Conservation (phyloP, 2,113 vertebrate species). For the Forbesichthys agassizii region DNA sequence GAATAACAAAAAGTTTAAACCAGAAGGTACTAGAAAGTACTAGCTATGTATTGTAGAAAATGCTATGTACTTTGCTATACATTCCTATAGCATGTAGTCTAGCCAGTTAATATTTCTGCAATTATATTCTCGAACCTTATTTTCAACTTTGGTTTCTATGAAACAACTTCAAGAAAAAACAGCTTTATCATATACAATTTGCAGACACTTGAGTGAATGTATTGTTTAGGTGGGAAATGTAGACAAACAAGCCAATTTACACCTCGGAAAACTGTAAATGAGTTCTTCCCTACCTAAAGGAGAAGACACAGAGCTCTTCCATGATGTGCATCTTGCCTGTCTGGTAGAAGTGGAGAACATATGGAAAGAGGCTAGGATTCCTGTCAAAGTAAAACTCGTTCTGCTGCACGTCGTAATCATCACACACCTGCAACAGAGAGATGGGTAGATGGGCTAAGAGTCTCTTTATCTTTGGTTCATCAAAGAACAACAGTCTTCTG, state of each 20-base stretch:
- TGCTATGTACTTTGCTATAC: too few relatives aligned
- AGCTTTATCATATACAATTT: background rate
- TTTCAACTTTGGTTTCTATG: background rate
- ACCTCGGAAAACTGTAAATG: background rate
- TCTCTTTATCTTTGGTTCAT: background rate
- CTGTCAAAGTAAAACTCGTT: slow-evolving; percentile 96
- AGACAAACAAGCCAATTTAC: background rate
- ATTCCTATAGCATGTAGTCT: too few relatives aligned
- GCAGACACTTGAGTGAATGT: background rate
- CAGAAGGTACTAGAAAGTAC: background rate
- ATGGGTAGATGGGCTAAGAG: background rate
- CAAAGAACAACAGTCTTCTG: background rate
- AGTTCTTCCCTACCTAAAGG: slow-evolving; percentile 76
- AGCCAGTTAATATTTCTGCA: too few relatives aligned
- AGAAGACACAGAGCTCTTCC: slow-evolving; percentile 97
- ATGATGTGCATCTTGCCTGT: slow-evolving; percentile 95
- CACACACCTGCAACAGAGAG: slow-evolving; percentile 80
- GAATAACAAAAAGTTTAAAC: background rate
- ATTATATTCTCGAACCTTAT: background rate
- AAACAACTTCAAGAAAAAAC: background rate
- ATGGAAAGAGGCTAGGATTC: slow-evolving; percentile 90
- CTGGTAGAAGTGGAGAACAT: slow-evolving; percentile 94
- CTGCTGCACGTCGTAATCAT: slow-evolving; percentile 90
- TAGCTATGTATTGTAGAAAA: too few relatives aligned
- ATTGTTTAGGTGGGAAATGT: background rate